A percentile compares a stretch with the other conserved stretches of the same genome.
Conservation (phyloP, 2,113 vertebrate genomes). For the Baryphthengus martii region DNA sequence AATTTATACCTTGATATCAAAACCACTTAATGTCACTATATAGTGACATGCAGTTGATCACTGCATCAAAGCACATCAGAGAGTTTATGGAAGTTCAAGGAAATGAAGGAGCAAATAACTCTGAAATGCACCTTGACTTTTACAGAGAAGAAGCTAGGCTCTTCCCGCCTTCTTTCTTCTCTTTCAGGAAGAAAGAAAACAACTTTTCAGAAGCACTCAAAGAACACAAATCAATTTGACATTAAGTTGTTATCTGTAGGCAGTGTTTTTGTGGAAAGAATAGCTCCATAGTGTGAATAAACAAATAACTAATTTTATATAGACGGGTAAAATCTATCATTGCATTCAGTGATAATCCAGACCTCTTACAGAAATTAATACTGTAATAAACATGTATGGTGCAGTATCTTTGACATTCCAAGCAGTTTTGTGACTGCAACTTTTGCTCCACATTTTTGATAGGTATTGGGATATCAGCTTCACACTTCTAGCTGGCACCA, state of each 20-base stretch:
- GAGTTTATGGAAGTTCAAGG: not conserved
- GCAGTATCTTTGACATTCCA: not conserved
- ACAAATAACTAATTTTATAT: not conserved
- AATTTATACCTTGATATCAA: conserved; percentile 63
- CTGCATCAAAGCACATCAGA: not conserved
- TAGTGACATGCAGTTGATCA: not conserved
- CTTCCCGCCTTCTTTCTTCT: not conserved
- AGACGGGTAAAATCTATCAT: not conserved
- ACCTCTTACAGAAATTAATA: not conserved
- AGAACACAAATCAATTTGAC: not conserved
- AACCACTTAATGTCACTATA: conserved; percentile 27
- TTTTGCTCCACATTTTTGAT: not conserved
- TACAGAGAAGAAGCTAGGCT: not conserved
- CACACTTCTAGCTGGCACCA: not conserved
- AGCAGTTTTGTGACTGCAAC: not conserved
- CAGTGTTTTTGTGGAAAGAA: not conserved
- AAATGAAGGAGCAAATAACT: not conserved
- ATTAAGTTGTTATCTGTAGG: not conserved
- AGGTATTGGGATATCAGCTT: not conserved
- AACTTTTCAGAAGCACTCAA: not conserved
- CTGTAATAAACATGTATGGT: not conserved
- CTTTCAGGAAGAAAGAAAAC: not conserved
- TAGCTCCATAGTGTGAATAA: not conserved
- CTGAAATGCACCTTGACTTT: not conserved
- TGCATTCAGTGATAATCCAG: not conserved